Base-by-base conservation (phyloP, 2,113 vertebrate genomes). In the Machaerirhynchus nigripectus region DNA sequence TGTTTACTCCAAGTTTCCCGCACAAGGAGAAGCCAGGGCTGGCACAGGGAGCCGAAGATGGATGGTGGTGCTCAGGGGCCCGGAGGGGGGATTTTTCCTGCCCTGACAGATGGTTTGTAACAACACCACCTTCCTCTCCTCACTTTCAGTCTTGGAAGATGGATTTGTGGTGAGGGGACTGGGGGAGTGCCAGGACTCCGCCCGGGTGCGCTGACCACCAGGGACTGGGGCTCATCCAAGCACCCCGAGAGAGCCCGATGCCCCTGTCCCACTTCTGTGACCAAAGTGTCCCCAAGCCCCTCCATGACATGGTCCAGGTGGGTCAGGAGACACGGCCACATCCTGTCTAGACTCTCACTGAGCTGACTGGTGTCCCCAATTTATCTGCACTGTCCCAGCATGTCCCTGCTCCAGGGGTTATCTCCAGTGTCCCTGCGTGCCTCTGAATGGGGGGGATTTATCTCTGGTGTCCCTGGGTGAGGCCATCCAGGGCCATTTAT, bases 71-170 rank as follows among this genome's bases (percentile, higher is more conserved):
- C 53, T 83, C 50, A 68, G 39, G 50, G 75, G 30, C 60, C 60
- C 6, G 5, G 39, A 56, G 70, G 20, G 27, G 76, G 69, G 42
- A 61, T 74, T 90, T 89, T 77, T 93, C 93, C 85, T 96, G 79
- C 77, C 2, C 1, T 90, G 83, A 91, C 75, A 93, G 80, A 69
- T 35, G 46, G 53, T 74, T 81, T 71, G 70, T 40, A 67, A 67
- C 49, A 49, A 1, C 2, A 4, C 1, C 1, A 3, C 28, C 7
- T 70, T 49, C 57, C 44, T 52, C 49, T 94, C 37, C 31, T 85
- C 1, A 0, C 24, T 18, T 64, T 37, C 0, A 0, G 8, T 7
- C 47, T 53, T 53, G 31, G 28, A 35, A 80, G 53, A 76, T 60
- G 76, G 14, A 74, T 21, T n/a, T 44, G 77, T 3, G 2, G 28